Conservation (phyloP, 2,113 vertebrate species). For the Daphoenositta chrysoptera region DNA sequence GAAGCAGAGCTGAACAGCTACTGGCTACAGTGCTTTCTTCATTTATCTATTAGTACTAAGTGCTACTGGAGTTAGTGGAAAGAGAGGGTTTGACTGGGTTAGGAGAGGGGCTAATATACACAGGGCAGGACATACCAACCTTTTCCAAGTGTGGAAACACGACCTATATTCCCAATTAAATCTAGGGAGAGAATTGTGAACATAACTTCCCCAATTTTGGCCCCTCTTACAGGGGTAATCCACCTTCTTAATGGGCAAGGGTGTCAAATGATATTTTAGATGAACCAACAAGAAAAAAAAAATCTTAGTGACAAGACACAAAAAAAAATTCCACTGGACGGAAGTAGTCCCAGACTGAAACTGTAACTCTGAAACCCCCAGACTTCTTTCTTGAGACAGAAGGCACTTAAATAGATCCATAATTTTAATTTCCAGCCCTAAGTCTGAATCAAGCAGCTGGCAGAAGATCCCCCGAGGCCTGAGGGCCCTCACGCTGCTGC, state of each 20-base stretch:
- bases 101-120: slow-evolving; percentile 98
- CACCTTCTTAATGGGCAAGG: slow-evolving; percentile 86
- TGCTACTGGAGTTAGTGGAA: slow-evolving; percentile 92
- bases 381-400: slow-evolving; percentile 77
- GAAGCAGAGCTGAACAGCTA: slow-evolving; percentile 81
- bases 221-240: slow-evolving; percentile 86
- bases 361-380: slow-evolving; percentile 77
- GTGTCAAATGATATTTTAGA: slow-evolving; percentile 83
- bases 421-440: slow-evolving; percentile 73
- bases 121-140: slow-evolving; percentile 99
- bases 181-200: slow-evolving; percentile 99
- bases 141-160: slow-evolving; percentile 99
- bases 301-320: slow-evolving; percentile 74
- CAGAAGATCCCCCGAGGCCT: slow-evolving; percentile 58
- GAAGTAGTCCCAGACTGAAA: slow-evolving; percentile 78
- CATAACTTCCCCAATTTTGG: slow-evolving; percentile 90
- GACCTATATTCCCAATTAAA: slow-evolving; percentile 99
- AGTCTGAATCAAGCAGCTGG: slow-evolving; percentile 72
- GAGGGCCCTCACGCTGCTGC: slow-evolving; percentile 49
- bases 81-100: slow-evolving; percentile 89
- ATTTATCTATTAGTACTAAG: slow-evolving; percentile 83
- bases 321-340: slow-evolving; percentile 76
- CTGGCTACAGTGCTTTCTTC: slow-evolving; percentile 75
- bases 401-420: slow-evolving; percentile 76
- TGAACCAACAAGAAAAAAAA: slow-evolving; percentile 80